Evolutionary conservation across 1,140 invertebrate species (phyloP).

Genomic region (Spodoptera frugiperda): DNA sequence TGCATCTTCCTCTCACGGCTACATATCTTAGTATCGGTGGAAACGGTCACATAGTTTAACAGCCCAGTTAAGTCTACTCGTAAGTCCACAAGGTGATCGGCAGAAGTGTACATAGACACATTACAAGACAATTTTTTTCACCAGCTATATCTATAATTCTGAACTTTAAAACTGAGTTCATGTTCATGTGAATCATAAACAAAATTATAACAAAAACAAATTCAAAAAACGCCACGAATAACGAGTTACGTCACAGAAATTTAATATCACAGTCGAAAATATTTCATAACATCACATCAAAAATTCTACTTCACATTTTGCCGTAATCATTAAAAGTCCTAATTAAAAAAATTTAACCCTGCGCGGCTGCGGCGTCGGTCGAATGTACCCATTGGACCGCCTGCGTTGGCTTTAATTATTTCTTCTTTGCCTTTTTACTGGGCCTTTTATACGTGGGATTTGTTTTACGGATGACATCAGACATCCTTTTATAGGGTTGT

Average conservation of each 20-base stretch:
- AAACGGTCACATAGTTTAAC: no score
- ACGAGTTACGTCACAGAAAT: not conserved
- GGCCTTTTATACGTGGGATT: constrained; percentile 32
- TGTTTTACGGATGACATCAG: constrained; percentile 33
- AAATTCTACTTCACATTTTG: constrained; percentile 17
- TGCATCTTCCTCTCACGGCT: no score
- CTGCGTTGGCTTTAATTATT: constrained; percentile 45
- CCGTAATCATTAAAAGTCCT: constrained; percentile 29
- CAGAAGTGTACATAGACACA: no score
- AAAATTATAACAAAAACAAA: no score
- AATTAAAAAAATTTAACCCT: constrained; percentile 37
- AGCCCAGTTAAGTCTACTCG: no score
- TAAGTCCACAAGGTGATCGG: no score
- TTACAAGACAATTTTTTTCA: no score
- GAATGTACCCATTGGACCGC: constrained; percentile 9
- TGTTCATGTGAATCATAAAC: no score
- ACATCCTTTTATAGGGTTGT: constrained; percentile 27
- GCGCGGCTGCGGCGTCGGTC: not conserved
- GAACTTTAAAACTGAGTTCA: no score
- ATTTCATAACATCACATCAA: constrained; percentile 34
- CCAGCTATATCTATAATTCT: no score
- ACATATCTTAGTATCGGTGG: no score
- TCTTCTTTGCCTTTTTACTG: constrained; percentile 32
- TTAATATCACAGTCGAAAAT: constrained; percentile 33
- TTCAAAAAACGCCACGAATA: no score